phyloP scores from a whole-genome alignment of 2,113 vertebrate genomes.

The Pedetes capensis region DNA sequence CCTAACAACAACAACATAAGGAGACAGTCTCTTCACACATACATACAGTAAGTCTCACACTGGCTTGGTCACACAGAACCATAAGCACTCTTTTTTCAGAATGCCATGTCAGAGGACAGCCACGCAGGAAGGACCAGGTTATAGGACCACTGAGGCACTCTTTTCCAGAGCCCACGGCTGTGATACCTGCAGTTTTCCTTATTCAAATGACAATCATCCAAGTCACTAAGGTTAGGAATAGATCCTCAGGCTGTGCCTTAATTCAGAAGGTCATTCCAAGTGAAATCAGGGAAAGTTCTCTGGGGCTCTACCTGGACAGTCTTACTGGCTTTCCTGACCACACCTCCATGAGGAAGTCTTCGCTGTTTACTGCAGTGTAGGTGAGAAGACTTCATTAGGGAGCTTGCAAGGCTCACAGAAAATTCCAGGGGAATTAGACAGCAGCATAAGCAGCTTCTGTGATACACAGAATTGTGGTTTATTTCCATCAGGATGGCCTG shows the following conservation, averaged over 20 bases:
- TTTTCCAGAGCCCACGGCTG: background rate
- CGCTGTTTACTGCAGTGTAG: constrained; percentile 73
- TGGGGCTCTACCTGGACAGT: constrained; percentile 68
- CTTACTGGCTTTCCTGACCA: constrained; percentile 77
- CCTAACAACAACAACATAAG: background rate
- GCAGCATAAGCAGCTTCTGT: constrained; percentile 68
- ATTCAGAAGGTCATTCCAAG: constrained; percentile 46
- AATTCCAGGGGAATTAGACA: constrained; percentile 74
- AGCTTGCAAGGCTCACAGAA: constrained; percentile 73
- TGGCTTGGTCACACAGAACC: background rate
- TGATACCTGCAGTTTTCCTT: background rate
- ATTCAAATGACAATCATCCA: constrained; percentile 36
- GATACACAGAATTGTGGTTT: constrained; percentile 66
- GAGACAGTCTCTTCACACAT: background rate
- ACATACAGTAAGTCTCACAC: accelerated
- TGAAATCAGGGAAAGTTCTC: constrained; percentile 57
- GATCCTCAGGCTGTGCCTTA: constrained; percentile 35
- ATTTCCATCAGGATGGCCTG: constrained; percentile 53
- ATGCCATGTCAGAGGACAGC: background rate
- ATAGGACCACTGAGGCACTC: too few species aligned
- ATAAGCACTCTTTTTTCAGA: background rate
- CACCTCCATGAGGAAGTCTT: constrained; percentile 71
- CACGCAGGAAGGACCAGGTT: background rate
- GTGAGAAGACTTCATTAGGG: constrained; percentile 72
- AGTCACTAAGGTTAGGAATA: constrained; percentile 35